Evolutionary conservation across 1,140 invertebrate genomes (phyloP).

Genomic region (Neoseiulus cucumeris): DNA sequence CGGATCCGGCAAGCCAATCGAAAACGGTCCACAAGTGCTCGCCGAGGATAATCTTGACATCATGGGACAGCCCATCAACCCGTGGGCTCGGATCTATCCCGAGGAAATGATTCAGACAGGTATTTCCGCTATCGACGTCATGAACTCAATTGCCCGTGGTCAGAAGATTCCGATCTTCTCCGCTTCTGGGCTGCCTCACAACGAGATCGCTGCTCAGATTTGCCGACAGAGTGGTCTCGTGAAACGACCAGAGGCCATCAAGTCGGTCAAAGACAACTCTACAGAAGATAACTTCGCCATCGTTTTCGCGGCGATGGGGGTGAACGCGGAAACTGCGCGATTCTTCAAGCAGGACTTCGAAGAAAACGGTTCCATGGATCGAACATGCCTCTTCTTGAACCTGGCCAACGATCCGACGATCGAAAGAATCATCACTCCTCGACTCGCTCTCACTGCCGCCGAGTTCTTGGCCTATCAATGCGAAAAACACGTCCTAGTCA

Average conservation of each 20-base stretch:
- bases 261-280: constrained; percentile 53
- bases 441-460: constrained; percentile 81
- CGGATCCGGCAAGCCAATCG: constrained; percentile 91
- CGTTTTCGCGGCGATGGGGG: constrained; percentile 97
- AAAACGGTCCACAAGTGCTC: constrained; percentile 84
- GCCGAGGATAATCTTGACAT: constrained; percentile 94
- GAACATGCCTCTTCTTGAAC: constrained; percentile 92
- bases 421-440: constrained; percentile 93
- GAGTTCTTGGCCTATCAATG: constrained; percentile 96
- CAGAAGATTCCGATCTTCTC: constrained; percentile 99
- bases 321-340: constrained; percentile 94
- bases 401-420: constrained; percentile 96
- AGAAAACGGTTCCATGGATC: constrained; percentile 97
- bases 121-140: constrained; percentile 94
- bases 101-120: constrained; percentile 99
- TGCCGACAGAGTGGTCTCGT: constrained; percentile 94
- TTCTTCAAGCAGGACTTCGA: constrained; percentile 84
- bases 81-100: constrained; percentile 93
- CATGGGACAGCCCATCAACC: constrained; percentile 90
- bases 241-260: constrained; percentile 61
- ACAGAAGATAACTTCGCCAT: constrained; percentile 51
- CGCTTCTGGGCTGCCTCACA: constrained; percentile 90
- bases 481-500: constrained; percentile 92
- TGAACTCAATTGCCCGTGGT: constrained; percentile 95
- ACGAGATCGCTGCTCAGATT: constrained; percentile 97